A percentile compares a stretch with the other conserved stretches of the same genome.
Conservation (phyloP, 2,797 vertebrate species). For the Acrossocheilus fasciatus region DNA sequence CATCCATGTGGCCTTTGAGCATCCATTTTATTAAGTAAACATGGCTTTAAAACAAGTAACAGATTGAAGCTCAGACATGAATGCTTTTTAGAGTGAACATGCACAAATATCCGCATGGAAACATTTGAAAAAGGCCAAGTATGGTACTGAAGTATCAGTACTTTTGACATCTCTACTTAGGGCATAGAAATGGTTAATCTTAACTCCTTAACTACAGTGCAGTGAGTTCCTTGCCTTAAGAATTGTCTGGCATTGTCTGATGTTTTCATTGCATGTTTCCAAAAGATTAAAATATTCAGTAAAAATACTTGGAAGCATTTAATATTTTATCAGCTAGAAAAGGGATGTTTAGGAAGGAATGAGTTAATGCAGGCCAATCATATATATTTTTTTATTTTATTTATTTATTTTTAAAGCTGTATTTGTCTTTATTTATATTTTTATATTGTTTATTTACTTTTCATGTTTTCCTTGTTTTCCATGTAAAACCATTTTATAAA, state of each 20-base stretch:
- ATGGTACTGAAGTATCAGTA: background rate
- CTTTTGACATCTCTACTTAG: background rate
- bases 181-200: background rate
- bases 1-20: background rate
- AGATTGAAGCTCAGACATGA: background rate
- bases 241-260: conserved; percentile 55
- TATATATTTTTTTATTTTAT: conserved; percentile 12
- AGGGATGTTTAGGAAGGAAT: conserved; percentile 44
- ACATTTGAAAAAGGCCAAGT: background rate
- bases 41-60: background rate
- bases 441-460: conserved; percentile 33
- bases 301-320: conserved; percentile 65
- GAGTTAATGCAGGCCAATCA: conserved; percentile 49
- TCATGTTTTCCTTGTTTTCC: conserved; percentile 23
- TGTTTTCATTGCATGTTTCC: background rate
- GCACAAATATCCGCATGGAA: background rate
- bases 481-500: conserved; percentile 32
- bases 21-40: background rate
- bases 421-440: conserved; percentile 47
- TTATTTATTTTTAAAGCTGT: conserved; percentile 26
- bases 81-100: background rate
- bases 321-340: conserved; percentile 51
- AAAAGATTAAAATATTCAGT: background rate
- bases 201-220: background rate
- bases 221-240: background rate